Evolutionary conservation across 2,888 invertebrate genomes (phyloP).

Genomic region (Erynnis tages): DNA sequence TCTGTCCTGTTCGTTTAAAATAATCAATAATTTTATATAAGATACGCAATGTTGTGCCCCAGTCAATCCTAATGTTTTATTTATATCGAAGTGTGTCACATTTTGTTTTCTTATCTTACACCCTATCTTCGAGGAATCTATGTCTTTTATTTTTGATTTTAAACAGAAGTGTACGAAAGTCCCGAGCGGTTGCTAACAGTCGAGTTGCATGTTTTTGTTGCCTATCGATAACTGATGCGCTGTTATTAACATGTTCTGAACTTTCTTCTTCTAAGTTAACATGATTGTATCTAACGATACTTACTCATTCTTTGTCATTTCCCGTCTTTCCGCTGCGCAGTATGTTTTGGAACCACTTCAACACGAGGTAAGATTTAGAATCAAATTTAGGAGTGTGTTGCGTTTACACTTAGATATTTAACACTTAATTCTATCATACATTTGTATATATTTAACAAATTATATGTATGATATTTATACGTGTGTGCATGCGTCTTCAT

Average conservation of each 20-base stretch:
- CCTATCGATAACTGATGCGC: constrained; percentile 37
- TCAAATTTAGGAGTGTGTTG: constrained; percentile 56
- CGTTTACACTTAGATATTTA: constrained; percentile 34
- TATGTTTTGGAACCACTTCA: constrained; percentile 99
- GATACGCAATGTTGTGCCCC: constrained; percentile 92
- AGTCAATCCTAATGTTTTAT: constrained; percentile 83
- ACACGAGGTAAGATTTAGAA: constrained; percentile 94
- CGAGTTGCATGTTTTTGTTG: constrained; percentile 65
- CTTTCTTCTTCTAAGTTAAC: constrained; percentile 62
- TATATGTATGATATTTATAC: constrained; percentile 40
- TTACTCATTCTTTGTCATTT: constrained; percentile 82
- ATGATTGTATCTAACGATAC: constrained; percentile 59
- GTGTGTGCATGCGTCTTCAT: constrained; percentile 50
- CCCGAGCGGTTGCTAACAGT: constrained; percentile 37
- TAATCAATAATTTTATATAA: constrained; percentile 53
- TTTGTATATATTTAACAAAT: constrained; percentile 37
- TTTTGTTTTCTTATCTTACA: constrained; percentile 50
- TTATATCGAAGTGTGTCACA: constrained; percentile 68
- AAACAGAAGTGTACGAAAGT: constrained; percentile 17
- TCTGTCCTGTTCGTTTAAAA: constrained; percentile 13
- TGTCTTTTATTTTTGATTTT: constrained; percentile 4
- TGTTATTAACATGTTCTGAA: constrained; percentile 41
- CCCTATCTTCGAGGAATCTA: constrained; percentile 6
- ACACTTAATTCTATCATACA: constrained; percentile 30
- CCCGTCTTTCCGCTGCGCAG: constrained; percentile 93